phyloP scores from a whole-genome alignment of 2,888 invertebrate species.

The Panzeria rudis region DNA sequence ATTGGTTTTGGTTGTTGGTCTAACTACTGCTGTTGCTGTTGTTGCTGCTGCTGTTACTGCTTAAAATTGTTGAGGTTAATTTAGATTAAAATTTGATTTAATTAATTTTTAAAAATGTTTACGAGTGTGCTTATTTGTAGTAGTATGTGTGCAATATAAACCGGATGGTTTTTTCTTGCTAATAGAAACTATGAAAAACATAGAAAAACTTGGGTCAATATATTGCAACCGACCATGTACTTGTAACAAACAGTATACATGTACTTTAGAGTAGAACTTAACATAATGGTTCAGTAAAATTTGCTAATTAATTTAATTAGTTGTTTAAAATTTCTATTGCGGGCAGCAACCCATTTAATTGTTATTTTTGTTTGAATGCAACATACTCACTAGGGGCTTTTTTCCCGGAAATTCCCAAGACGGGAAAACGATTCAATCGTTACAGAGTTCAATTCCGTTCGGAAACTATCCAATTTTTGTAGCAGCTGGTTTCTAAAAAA shows the following conservation, averaged over 20 bases:
- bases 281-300: slow-evolving; percentile 9
- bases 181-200: background rate
- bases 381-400: no score
- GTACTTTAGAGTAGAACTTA: slow-evolving; percentile 21
- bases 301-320: slow-evolving; percentile 28
- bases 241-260: background rate
- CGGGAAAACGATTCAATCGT: no score
- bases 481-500: no score
- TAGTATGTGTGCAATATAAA: background rate
- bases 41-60: slow-evolving; percentile 25
- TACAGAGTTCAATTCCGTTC: no score
- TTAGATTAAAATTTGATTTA: slow-evolving; percentile 68
- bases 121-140: background rate
- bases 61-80: slow-evolving; percentile 63
- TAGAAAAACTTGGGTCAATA: slow-evolving; percentile 44
- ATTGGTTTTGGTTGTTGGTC: slow-evolving; percentile 25
- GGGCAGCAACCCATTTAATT: background rate
- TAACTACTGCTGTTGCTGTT: slow-evolving; percentile 21
- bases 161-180: slow-evolving; percentile 25
- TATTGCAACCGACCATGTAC: slow-evolving; percentile 27
- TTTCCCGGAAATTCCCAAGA: no score
- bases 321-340: slow-evolving; percentile 30
- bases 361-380: background rate
- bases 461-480: no score
- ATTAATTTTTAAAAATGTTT: slow-evolving; percentile 60